Evolutionary conservation across 1,140 invertebrate species (phyloP), one percentile per base, ranked within the genome.

Genomic region (Neodiprion fabricii): DNA sequence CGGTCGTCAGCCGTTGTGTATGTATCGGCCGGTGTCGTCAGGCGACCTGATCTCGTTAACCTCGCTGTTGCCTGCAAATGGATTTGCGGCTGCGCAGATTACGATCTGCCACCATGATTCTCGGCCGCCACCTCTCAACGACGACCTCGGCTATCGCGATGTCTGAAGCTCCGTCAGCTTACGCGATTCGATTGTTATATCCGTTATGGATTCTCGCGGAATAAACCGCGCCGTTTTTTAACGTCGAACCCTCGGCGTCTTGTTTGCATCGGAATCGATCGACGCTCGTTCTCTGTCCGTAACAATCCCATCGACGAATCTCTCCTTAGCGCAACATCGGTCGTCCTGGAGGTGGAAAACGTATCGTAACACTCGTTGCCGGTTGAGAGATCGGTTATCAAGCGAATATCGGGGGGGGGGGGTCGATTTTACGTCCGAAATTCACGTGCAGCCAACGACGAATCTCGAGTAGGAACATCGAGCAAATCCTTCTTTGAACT

Each of bases 11-110:
- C 69, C 77, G 74, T 79, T 75, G 75, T 76, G 75, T 71, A 74
- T 74, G 79, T 76, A 67, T 78, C 79, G 77, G 73, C 79, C 72
- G 76, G 79, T 78, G 77, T 75, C 69, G 76, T 75, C 72, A 70
- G 75, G 78, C 61, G 76, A 75, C 77, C 74, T 84, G 80, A 85
- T 85, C 83, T 84, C 72, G 82, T 84, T 84, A 84, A 74, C 79
- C 72, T 78, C 77, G 77, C 79, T 83, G 83, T 84, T 83, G 80
- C 79, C 78, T 78, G 80, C 78, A 81, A 85, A 83, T 83, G 80
- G 76, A 82, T 82, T 84, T 84, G 83, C 84, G 84, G 83, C 77
- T 81, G 79, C 80, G 78, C 77, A 78, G 78, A 82, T 84, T 83
- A 80, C 79, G 72, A 83, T 81, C 72, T 74, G 5, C 17, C 67